phyloP scores from a whole-genome alignment of 2,888 invertebrate species.

The Apodemia zela region DNA sequence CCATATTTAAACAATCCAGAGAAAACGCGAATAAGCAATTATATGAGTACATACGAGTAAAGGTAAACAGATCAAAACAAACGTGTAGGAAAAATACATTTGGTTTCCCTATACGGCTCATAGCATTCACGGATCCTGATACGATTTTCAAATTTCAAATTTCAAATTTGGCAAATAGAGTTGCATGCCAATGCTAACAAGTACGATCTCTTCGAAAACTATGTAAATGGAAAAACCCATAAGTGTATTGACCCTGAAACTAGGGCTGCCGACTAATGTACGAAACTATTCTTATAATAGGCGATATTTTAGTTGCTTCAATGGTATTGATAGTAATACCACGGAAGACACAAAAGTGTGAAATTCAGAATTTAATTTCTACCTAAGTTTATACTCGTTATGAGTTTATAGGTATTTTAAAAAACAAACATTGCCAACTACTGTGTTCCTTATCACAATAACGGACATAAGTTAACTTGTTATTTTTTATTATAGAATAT shows the following conservation, averaged over 20 bases:
- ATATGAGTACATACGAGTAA: background rate
- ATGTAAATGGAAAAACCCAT: slow-evolving; percentile 11
- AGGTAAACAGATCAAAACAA: background rate
- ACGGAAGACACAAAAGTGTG: too few species aligned
- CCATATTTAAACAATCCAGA: background rate
- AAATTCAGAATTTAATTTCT: too few species aligned
- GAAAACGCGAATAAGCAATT: background rate
- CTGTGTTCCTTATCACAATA: too few species aligned
- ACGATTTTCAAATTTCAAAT: slow-evolving; percentile 7
- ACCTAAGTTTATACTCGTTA: too few species aligned
- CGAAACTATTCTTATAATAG: background rate
- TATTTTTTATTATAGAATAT: too few species aligned
- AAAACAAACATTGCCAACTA: too few species aligned
- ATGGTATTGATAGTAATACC: too few species aligned
- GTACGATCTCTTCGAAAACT: slow-evolving; percentile 7
- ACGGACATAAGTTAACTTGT: too few species aligned
- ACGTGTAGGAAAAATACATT: background rate
- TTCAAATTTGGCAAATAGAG: slow-evolving; percentile 13
- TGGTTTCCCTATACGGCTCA: background rate
- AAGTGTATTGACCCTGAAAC: slow-evolving; percentile 1
- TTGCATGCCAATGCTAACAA: slow-evolving; percentile 11
- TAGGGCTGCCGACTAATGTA: background rate
- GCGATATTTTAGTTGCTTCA: too few species aligned
- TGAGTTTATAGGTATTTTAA: too few species aligned
- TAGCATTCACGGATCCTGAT: background rate